Evolutionary conservation across 2,888 invertebrate species (phyloP), one percentile per base, ranked within the genome.

Genomic region (Drosophila kanekoi): DNA sequence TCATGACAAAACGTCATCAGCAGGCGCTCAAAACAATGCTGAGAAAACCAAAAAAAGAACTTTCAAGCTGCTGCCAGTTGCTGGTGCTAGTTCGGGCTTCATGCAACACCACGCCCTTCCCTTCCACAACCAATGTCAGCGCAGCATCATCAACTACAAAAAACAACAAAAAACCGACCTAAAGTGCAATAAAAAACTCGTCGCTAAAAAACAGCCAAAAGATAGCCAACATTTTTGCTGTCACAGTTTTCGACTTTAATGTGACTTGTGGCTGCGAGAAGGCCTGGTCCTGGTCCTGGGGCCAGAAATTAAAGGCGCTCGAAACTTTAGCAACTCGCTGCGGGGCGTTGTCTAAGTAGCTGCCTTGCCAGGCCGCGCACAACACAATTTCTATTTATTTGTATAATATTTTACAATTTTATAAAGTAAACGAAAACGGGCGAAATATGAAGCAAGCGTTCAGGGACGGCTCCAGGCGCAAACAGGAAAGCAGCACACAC

Each of bases 361-460:
- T 70, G 59, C 49, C 53, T 59, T 52, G 23, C 20, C 37, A 10
- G 13, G 52, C 40, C 59, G 43, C 58, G 51, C 62, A 44, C 59
- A 56, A 61, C 60, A 48, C 61, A 65, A 71, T 74, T 86, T 54
- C 74, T 79, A 87, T 89, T 87, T 89, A 85, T 85, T 85, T 81
- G 67, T 70, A 63, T 81, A 77, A 89, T 89, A 85, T 89, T 85
- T 85, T 81, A 81, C 89, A 87, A 85, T 86, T 87, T 89, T 81
- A 77, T 81, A 73, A 89, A 85, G 89, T 81, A 68, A 81, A 85
- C 69, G 62, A 66, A 67, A 69, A 61, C 52, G 47, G 51, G 54
- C 65, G 58, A 82, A 83, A 87, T 66, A 77, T 75, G 75, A 75
- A 69, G 67, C 58, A 54, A 61, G 75, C 63, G 67, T 61, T 57